phyloP scores from a whole-genome alignment of 2,797 vertebrate genomes.

The Odontamblyopus rebecca region DNA sequence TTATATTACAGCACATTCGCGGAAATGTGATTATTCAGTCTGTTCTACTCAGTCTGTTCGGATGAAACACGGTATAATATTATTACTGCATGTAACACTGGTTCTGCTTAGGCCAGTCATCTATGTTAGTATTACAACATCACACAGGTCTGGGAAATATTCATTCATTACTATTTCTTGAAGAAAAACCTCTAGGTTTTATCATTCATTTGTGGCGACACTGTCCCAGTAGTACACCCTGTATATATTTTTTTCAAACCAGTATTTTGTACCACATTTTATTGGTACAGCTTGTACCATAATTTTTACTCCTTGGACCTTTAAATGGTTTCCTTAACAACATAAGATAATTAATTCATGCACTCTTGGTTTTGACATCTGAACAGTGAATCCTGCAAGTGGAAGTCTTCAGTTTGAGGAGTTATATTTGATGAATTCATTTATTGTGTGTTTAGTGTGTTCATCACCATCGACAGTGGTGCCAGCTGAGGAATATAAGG shows the following conservation, averaged over 20 bases:
- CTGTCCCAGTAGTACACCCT: too few species aligned
- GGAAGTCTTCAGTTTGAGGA: not conserved
- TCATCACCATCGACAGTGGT: slow-evolving; percentile 8
- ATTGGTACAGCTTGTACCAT: too few species aligned
- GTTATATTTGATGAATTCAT: not conserved
- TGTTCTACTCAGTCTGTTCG: not conserved
- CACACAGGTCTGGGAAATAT: not conserved
- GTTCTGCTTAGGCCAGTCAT: not conserved
- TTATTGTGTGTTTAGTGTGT: not conserved
- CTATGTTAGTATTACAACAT: too few species aligned
- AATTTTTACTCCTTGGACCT: not conserved
- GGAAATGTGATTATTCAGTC: not conserved
- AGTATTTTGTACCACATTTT: too few species aligned
- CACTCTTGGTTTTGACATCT: not conserved
- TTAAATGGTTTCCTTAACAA: not conserved
- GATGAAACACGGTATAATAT: not conserved
- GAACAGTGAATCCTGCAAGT: not conserved
- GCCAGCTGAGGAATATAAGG: slow-evolving; percentile 65
- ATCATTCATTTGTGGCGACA: too few species aligned
- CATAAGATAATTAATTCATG: not conserved
- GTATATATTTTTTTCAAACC: too few species aligned
- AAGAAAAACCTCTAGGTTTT: too few species aligned
- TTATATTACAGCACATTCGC: not conserved
- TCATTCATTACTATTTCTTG: not conserved
- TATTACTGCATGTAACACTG: not conserved